Conservation (phyloP, 2,113 vertebrate species). For the Heterotilapia buettikoferi region DNA sequence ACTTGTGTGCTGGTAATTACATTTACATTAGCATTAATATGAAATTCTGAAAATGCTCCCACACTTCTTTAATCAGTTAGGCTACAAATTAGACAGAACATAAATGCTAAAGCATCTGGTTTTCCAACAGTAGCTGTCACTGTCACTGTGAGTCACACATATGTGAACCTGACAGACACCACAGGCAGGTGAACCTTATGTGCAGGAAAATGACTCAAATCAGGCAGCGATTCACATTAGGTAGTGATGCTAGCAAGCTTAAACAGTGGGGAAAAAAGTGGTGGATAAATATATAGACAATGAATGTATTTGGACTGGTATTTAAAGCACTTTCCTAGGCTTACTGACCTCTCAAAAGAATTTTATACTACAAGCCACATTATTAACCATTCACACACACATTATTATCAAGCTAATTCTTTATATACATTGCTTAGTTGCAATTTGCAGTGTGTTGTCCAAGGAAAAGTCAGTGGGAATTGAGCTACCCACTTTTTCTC, state of each 20-base stretch:
- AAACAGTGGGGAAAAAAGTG: rapidly evolving
- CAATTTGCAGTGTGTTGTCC: not conserved
- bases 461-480: not conserved
- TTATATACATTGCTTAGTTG: not conserved
- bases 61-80: not conserved
- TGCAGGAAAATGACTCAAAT: not conserved
- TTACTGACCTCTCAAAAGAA: not conserved
- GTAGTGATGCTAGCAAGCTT: not conserved
- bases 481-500: not conserved
- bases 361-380: not conserved
- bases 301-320: not conserved
- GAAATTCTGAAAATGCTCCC: not conserved
- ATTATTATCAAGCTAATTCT: not conserved
- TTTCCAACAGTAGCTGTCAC: not conserved
- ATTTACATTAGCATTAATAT: not conserved
- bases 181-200: not conserved
- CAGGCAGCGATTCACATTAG: not conserved
- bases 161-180: not conserved
- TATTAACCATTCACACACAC: not conserved
- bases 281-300: not conserved
- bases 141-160: not conserved
- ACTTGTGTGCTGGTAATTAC: not conserved
- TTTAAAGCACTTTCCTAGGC: not conserved
- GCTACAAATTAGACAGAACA: not conserved
- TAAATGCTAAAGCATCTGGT: not conserved